phyloP scores from a whole-genome alignment of 2,113 vertebrate species.

The Stictonetta naevosa region DNA sequence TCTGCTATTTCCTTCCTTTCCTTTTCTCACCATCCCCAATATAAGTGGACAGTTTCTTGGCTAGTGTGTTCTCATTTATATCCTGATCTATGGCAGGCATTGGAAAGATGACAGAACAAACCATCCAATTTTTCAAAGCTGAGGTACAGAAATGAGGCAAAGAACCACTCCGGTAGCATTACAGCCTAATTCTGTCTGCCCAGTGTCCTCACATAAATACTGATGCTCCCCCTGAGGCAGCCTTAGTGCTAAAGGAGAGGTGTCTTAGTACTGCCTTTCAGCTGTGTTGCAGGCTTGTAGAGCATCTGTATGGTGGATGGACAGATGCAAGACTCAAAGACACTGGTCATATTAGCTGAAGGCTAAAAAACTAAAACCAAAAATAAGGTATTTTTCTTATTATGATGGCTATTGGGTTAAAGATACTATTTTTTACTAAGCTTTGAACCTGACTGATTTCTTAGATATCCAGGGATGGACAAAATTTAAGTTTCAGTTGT shows the following conservation, averaged over 20 bases:
- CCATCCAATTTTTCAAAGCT: not conserved
- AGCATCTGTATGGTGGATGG: not conserved
- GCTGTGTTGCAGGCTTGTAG: not conserved
- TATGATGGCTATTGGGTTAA: not conserved
- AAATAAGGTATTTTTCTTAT: not conserved
- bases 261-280: not conserved
- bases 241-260: slow-evolving; percentile 10
- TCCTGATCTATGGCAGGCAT: not conserved
- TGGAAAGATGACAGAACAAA: not conserved
- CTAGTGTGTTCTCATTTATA: not conserved
- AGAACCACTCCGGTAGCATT: not conserved
- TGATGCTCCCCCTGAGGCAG: slow-evolving; percentile 15
- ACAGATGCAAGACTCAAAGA: not conserved
- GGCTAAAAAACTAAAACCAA: not conserved
- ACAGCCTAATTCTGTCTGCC: slow-evolving; percentile 30
- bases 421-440: not conserved
- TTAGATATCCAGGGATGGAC: not conserved
- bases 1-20: not conserved
- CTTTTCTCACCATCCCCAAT: not conserved
- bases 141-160: not conserved
- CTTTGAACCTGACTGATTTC: not conserved
- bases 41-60: not conserved
- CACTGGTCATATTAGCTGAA: not conserved
- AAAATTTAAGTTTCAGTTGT: not conserved
- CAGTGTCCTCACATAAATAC: not conserved